These are phyloP conservation scores for Mastomys coucha DNA, from an alignment of 2,113 vertebrate species.

Conservation along the genomic window DNA sequence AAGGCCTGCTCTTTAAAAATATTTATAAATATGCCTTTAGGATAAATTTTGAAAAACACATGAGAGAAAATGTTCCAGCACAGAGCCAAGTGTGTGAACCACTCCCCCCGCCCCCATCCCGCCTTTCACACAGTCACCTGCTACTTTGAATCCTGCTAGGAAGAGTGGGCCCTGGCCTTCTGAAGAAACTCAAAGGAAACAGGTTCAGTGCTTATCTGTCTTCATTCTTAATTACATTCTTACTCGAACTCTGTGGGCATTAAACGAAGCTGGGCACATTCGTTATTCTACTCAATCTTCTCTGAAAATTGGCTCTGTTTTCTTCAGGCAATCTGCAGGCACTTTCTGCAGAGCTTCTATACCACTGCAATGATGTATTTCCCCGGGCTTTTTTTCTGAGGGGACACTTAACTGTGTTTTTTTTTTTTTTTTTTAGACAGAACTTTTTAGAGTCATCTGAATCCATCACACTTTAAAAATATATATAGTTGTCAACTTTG, in stretches of 20 bases:
- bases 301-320: constrained; percentile 77
- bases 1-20: constrained; percentile 26
- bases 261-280: constrained; percentile 68
- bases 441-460: constrained; percentile 61
- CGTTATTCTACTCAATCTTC: constrained; percentile 66
- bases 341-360: constrained; percentile 53
- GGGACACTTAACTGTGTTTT: constrained; percentile 35
- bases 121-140: not conserved
- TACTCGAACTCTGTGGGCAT: constrained; percentile 63
- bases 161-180: constrained; percentile 60
- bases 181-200: constrained; percentile 9
- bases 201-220: constrained; percentile 61
- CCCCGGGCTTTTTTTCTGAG: constrained; percentile 65
- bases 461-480: constrained; percentile 60
- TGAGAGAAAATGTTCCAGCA: constrained; percentile 24
- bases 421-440: constrained; percentile 32
- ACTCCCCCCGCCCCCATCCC: not conserved
- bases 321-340: constrained; percentile 52
- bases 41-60: constrained; percentile 33
- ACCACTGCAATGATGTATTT: constrained; percentile 65
- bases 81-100: constrained; percentile 50
- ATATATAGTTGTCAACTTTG: constrained; percentile 10
- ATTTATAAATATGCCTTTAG: constrained; percentile 46
- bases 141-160: constrained; percentile 2
- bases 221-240: constrained; percentile 72